Base-by-base conservation (phyloP, 2,888 invertebrate genomes). In the Chrysopilus asiliformis region DNA sequence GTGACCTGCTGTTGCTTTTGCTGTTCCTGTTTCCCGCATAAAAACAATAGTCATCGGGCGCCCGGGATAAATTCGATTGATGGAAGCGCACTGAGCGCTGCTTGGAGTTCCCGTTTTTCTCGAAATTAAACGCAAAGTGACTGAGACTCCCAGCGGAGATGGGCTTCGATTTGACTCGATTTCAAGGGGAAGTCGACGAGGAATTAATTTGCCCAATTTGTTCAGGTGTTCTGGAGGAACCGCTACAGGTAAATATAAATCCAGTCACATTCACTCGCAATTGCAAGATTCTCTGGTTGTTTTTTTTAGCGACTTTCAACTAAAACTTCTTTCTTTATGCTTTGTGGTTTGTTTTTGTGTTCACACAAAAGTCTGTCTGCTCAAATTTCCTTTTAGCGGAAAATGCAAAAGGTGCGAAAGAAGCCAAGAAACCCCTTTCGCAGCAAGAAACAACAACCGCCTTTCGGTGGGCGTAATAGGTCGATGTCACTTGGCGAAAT, bases 161-260 rank as follows among this genome's bases (percentile, higher is more conserved):
- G 94, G 94, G 94, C 56, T 94, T 84, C 71, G 94, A 94, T 68
- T 73, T 89, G 52, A 79, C 77, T 66, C 76, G 94, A 57, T 94
- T 95, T 71, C 81, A 87, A 68, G 89, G 89, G 55, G 86, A 86
- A 62, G 93, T 95, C 49, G 94, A 95, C 66, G 94, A 94, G 69
- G 95, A 95, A 68, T 71, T 95, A 44, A 77, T 94, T 51, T 95
- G 94, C 57, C 86, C 94, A 46, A 94, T 95, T 65, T 95, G 94
- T 66, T 87, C 90, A 44, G 86, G 87, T 47, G 94, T 95, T 45
- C 66, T 95, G 38, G 91, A 94, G 57, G 91, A 94, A 57, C 93
- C 94, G 29, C 68, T 94, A 43, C 94, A 94, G 80, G 90, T 87
- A 67, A 52, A 57, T 55, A 24, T 39, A 35, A 42, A 38, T 34